A percentile compares a stretch with the other conserved stretches of the same genome.
Evolutionary conservation across 2,113 vertebrate genomes (phyloP).

Genomic region (Microcebus ravelobensis): DNA sequence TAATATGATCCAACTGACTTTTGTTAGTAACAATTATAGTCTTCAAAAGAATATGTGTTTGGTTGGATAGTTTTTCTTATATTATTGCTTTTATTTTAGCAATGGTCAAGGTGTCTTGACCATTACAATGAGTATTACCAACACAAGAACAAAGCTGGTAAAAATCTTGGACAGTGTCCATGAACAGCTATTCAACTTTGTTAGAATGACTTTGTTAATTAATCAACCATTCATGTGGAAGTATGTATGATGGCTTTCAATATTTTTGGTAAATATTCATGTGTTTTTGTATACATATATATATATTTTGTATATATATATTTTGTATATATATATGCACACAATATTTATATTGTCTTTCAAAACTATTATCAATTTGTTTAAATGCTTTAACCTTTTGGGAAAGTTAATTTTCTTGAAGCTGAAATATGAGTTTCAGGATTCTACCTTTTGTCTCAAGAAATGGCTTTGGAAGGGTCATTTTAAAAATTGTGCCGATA

Average conservation of each 20-base stretch:
- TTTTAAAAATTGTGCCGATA: constrained; percentile 77
- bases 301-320: too few species aligned
- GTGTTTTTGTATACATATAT: background rate
- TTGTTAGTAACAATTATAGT: background rate
- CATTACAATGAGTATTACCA: background rate
- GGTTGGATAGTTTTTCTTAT: background rate
- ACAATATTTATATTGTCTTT: background rate
- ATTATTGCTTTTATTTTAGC: background rate
- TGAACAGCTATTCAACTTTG: background rate
- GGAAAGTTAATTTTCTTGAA: constrained; percentile 2
- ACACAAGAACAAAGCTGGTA: background rate
- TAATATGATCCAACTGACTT: background rate
- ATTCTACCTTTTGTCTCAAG: constrained; percentile 73
- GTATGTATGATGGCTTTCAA: background rate
- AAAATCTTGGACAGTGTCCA: background rate
- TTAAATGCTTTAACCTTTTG: background rate
- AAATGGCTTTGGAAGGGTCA: constrained; percentile 64
- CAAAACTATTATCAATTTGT: constrained; percentile 9
- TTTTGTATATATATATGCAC: background rate
- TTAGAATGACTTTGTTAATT: background rate
- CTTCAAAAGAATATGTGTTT: background rate
- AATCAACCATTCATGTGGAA: background rate
- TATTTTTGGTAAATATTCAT: background rate
- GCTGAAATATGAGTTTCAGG: background rate
- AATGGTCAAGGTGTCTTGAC: background rate